Percentiles rank a stretch among this genome's conserved stretches.
These are phyloP conservation scores for Puma concolor DNA, from an alignment of 2,113 vertebrate genomes.

Conservation along the genomic window DNA sequence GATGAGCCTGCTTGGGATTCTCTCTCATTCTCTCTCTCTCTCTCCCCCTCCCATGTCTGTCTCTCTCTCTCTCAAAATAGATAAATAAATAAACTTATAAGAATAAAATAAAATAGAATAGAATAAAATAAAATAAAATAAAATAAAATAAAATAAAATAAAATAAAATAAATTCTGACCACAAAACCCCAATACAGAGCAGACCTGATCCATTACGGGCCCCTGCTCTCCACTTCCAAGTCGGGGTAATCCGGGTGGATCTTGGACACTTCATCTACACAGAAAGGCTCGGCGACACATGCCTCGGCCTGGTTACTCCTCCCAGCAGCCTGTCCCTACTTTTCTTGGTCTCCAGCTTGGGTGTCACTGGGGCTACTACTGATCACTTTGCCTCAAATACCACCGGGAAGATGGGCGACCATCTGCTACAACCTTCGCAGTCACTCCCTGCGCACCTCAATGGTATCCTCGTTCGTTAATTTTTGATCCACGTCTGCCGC, in stretches of 20 bases:
- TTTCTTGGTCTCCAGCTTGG: neutral
- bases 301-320: neutral
- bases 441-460: neutral
- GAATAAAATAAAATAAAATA: neutral
- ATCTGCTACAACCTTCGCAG: neutral
- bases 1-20: too few relatives aligned
- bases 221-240: neutral
- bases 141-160: too few relatives aligned
- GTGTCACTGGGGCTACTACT: neutral
- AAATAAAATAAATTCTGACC: neutral
- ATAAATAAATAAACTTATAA: too few relatives aligned
- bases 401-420: neutral
- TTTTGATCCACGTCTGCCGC: neutral
- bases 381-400: accelerated
- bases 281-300: neutral
- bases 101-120: too few relatives aligned
- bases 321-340: neutral
- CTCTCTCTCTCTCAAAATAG: too few relatives aligned
- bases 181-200: neutral
- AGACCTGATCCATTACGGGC: too few relatives aligned
- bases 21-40: too few relatives aligned
- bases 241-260: accelerated
- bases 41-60: too few relatives aligned
- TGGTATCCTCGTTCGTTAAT: neutral
- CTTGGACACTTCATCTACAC: accelerated